Base-by-base conservation (phyloP, 2,113 vertebrate species). In the Meles meles region DNA sequence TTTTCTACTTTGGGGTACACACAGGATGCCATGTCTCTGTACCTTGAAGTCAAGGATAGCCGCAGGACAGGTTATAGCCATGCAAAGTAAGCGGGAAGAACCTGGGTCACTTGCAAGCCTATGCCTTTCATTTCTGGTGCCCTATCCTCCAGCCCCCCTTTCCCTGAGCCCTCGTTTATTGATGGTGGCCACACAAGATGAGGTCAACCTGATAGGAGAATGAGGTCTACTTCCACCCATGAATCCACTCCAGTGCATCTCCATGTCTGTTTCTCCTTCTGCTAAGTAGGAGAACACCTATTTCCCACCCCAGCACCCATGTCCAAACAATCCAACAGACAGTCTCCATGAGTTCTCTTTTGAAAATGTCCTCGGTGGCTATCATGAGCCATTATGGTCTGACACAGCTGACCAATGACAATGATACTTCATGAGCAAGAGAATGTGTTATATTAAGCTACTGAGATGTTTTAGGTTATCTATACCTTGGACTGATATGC, bases 301-400 rank as follows among this genome's bases (percentile, higher is more conserved):
- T 21, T 52, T 61, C 57, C 63, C 14, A 90, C 5, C 15, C 27
- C 8, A 65, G 76, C n/a, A 84, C 31, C 37, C 5, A 10, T 3
- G 9, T 76, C 31, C 27, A 72, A 90, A 90, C 17, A 49, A 49
- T 49, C 10, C 0, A 20, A 25, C 1, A 8, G 74, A 21, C 27
- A 12, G 21, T 67, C 25, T 61, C 14, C 44, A 1, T 5, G 67
- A 87, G 17, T 20, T 81, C 61, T 88, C 44, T 87, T 84, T 34
- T 69, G 8, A 57, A 92, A 86, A 71, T 17, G 10, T 6, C 55
- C 25, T 61, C 5, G 14, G 55, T 29, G 23, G 42, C 83, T 17
- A 2, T 23, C 31, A 10, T 0, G 1, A 31, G 34, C 25, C 4
- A 1, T 31, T 59, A 29, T 1, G 4, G 15, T 81, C 18, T 13